These are phyloP conservation scores for Neopelma chrysocephalum DNA, from an alignment of 2,797 vertebrate species.

Conservation along the genomic window DNA sequence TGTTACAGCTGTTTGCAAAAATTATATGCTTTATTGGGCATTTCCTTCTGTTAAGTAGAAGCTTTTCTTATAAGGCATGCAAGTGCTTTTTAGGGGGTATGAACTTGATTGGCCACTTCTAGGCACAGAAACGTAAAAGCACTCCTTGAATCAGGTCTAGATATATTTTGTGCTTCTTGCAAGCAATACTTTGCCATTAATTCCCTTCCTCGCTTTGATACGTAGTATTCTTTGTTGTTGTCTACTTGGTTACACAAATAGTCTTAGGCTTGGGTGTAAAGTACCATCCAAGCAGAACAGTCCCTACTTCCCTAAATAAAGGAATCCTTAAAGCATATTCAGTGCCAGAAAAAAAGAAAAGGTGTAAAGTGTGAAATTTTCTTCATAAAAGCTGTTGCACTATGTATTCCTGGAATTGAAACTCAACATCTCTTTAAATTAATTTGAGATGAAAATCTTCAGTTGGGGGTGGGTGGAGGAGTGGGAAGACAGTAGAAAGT, in stretches of 20 bases:
- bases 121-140: not conserved
- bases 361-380: not conserved
- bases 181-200: not conserved
- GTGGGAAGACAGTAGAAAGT: not conserved
- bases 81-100: not conserved
- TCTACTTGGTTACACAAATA: not conserved
- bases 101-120: not conserved
- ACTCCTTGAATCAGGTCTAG: not conserved
- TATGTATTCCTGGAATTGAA: not conserved
- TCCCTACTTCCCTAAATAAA: not conserved
- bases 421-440: not conserved
- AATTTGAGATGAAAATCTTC: not conserved
- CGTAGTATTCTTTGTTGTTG: not conserved
- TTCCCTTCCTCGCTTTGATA: not conserved
- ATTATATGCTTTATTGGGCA: not conserved
- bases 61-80: not conserved
- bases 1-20: not conserved
- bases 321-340: not conserved
- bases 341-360: not conserved
- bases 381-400: not conserved
- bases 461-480: accelerated
- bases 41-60: not conserved
- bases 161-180: not conserved
- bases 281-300: not conserved
- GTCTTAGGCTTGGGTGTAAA: not conserved